Conservation (phyloP, 2,797 vertebrate genomes). For the Bradypodion ventrale region DNA sequence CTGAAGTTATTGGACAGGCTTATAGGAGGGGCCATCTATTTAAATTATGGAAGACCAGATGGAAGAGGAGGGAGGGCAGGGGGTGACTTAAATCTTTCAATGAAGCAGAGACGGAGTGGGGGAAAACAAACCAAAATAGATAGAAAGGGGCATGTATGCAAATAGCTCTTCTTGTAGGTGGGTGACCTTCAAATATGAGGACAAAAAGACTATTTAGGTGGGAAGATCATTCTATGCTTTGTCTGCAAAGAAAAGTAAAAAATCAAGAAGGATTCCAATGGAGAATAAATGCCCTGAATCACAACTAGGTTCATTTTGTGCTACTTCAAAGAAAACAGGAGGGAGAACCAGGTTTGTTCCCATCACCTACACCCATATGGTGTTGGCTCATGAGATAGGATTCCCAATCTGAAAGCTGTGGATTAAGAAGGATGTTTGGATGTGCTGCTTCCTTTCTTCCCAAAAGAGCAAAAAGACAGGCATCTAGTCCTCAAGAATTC, state of each 20-base stretch:
- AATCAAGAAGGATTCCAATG: background rate
- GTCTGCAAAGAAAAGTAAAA: background rate
- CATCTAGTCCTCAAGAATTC: background rate
- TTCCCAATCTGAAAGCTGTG: background rate
- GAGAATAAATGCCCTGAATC: background rate
- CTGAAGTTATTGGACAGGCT: conserved; percentile 55
- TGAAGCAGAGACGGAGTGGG: conserved; percentile 5
- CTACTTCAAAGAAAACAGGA: background rate
- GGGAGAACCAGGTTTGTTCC: background rate
- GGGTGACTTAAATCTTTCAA: conserved; percentile 31
- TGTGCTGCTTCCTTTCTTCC: background rate
- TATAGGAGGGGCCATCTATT: conserved; percentile 51
- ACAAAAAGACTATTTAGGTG: background rate
- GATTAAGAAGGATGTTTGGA: background rate
- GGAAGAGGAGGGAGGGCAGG: conserved; percentile 5
- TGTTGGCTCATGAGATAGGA: background rate
- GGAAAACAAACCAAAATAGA: conserved; percentile 21
- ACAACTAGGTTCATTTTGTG: background rate
- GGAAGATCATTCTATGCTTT: background rate
- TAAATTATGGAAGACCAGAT: conserved; percentile 44
- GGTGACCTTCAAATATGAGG: conserved; percentile 23
- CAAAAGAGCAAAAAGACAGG: background rate
- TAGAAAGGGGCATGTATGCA: background rate
- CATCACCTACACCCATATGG: background rate
- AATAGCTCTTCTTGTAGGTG: conserved; percentile 4